Evolutionary conservation across 1,140 invertebrate genomes (phyloP), one percentile per base, ranked within the genome.

Genomic region (Acyrthosiphon pisum): DNA sequence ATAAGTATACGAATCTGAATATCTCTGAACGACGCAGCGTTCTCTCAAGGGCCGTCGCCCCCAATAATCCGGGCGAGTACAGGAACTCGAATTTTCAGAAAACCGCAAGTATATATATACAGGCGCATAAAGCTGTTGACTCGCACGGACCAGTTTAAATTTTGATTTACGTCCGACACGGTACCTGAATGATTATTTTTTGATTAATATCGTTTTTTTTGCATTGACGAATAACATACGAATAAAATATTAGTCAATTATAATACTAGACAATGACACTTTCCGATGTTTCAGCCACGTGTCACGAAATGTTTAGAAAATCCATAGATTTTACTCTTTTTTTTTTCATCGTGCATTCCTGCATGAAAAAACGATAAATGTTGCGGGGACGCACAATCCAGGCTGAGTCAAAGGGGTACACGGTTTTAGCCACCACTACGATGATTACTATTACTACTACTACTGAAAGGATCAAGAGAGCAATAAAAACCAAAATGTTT

Each of bases 401-500:
- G 4, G 18, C 30, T 6, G 8, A 56, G 89, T 68, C 89, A 90
- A 90, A 90, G 89, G 68, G 89, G 87, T 23, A 48, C 87, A 50
- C 20, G 30, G 44, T 84, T 84, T 83, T 84, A 76, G 30, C 60
- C n/a, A 76, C 60, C 60, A 76, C 60, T 18, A n/a, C 20, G 20
- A 23, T 3, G 20, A 53, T 22, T 35, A 18, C 22, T 53, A 53
- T 20, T 53, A 44, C 37, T 84, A 44, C 83, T 87, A n/a, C 44
- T n/a, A 30, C 11, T 35, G 18, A 90, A 90, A 90, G 89, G 89
- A 90, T 60, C 53, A 93, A 81, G 20, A 93, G 91, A 93, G 68
- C 48, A 93, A 84, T 93, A 86, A 93, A 93, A 93, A 93, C 68
- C 48, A 93, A 84, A 50, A 50, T 23, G 68, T 83, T 84, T 93